Percentiles rank a stretch among this genome's conserved stretches.
Conservation (phyloP, 2,797 vertebrate genomes). For the Cheirogaleus major region DNA sequence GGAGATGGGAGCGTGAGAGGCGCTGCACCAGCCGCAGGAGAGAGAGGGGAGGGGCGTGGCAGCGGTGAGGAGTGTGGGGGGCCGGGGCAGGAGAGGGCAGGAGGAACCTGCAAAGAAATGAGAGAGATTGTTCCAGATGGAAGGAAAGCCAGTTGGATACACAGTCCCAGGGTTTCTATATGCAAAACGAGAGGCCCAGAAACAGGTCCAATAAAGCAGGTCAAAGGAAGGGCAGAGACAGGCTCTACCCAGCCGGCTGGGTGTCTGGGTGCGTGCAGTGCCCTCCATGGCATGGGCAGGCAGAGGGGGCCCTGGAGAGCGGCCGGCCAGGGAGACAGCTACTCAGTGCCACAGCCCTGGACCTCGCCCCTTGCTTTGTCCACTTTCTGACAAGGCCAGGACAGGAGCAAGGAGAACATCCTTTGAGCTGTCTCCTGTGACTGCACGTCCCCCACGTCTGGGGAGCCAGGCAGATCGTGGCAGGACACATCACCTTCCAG, state of each 20-base stretch:
- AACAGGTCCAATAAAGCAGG: no score
- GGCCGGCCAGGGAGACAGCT: background rate
- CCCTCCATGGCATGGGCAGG: background rate
- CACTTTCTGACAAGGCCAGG: background rate
- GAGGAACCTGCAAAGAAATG: background rate
- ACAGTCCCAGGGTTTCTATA: no score
- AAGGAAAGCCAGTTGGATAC: background rate
- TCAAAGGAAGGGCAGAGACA: background rate
- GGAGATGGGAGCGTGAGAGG: background rate
- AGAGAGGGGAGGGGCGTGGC: background rate
- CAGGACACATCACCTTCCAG: conserved; percentile 79
- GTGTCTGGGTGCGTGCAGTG: no score
- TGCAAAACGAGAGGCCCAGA: background rate
- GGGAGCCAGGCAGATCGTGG: conserved; percentile 50
- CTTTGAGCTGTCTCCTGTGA: background rate
- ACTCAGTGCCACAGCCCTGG: background rate
- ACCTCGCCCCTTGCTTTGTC: background rate
- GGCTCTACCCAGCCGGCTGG: no score
- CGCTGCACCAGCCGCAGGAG: background rate
- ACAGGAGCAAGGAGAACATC: background rate
- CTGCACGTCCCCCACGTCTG: background rate
- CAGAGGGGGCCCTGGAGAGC: no score
- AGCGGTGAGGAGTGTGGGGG: background rate
- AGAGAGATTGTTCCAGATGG: background rate
- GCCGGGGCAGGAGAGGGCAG: background rate